Base-by-base conservation (phyloP, 2,797 vertebrate species). In the Cuculus canorus region DNA sequence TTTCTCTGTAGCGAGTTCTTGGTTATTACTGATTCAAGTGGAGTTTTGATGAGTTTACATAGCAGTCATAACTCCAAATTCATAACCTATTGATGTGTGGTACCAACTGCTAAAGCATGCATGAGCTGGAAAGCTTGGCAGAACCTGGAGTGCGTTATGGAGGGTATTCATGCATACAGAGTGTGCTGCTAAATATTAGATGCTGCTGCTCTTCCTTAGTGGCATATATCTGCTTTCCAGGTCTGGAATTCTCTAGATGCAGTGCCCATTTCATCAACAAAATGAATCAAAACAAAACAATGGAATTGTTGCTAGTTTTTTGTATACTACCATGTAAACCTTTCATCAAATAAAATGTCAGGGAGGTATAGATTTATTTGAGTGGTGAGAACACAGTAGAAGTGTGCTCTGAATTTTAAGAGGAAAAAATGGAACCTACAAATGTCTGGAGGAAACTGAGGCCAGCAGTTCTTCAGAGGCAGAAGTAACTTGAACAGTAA, bases 141-240 rank as follows among this genome's bases (percentile, higher is more conserved):
- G 81, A 52, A 35, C 52, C 77, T 86, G 48, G 52, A 89, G 54
- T 54, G 79, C 76, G 54, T 84, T 94, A 82, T 59, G 76, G 73
- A 82, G 63, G 52, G 43, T 86, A 88, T 79, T 91, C 86, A 68
- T 77, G 79, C 73, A 53, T 90, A 53, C 69, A 39, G 59, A 85
- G 33, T 35, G 33, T 71, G 69, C 35, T 91, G 66, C 63, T 95
- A 95, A 96, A 94, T 96, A 93, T 95, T 95, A 89, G 53, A 94
- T 96, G 87, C 21, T 71, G 64, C 11, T 93, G 57, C 32, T 91
- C 5, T 24, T 82, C 27, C 50, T 76, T 37, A 75, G 77, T 17
- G 72, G n/a, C 59, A 94, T 32, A 1, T 89, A 33, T 28, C 17
- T 64, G 48, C 68, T 93, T 93, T 83, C 68, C 39, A 73, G 28